Conservation (phyloP, 1,140 invertebrate species). For the Ceratitis capitata region DNA sequence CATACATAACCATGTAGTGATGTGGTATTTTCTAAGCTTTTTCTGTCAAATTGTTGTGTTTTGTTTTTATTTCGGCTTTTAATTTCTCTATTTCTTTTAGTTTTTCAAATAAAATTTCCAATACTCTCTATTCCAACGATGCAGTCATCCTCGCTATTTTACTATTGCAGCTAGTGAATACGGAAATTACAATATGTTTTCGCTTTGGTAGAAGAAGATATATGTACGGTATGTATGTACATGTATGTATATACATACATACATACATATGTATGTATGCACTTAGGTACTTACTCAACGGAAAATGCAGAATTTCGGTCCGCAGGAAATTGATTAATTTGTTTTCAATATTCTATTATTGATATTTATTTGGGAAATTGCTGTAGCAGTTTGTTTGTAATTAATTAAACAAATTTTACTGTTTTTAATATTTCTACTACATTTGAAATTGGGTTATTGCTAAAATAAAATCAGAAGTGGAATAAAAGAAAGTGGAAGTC, state of each 20-base stretch:
- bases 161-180: not conserved
- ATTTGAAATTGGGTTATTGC: too few relatives aligned
- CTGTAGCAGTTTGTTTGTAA: not conserved
- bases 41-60: too few relatives aligned
- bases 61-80: too few relatives aligned
- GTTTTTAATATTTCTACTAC: too few relatives aligned
- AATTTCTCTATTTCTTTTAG: not conserved
- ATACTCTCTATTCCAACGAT: conserved; percentile 18
- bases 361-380: not conserved
- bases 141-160: conserved; percentile 26
- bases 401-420: too few relatives aligned
- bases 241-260: too few relatives aligned
- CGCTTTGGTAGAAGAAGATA: not conserved
- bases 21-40: too few relatives aligned
- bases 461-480: too few relatives aligned
- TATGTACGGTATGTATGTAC: too few relatives aligned
- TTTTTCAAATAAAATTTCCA: conserved; percentile 23
- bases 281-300: not conserved
- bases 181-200: conserved; percentile 47
- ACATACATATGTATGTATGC: conserved; percentile 29
- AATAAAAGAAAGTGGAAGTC: too few relatives aligned
- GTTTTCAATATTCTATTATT: conserved; percentile 1
- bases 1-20: too few relatives aligned
- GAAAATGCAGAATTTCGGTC: not conserved
- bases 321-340: conserved; percentile 12